Base-by-base conservation (phyloP, 2,797 vertebrate species). In the Allobates femoralis region DNA sequence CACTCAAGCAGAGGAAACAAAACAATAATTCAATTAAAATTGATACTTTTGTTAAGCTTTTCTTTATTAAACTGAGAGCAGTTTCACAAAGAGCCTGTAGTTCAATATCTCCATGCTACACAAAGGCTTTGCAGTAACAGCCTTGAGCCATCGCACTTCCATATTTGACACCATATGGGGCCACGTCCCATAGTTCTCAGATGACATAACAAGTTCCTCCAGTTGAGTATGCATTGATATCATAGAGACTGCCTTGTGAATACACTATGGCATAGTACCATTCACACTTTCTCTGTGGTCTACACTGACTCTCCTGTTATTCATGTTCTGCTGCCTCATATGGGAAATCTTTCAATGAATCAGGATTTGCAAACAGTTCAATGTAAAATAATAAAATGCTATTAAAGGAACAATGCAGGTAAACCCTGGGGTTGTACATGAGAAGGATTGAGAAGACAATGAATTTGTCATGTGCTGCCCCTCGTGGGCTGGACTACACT, bases 41-140 rank as follows among this genome's bases (percentile, higher is more conserved):
- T n/a, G 56, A 60, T 41, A n/a, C 34, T n/a, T 79, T 60, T 41
- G 10, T 60, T 41, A 62, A 79, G 77, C 76, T 15, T 79, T 60
- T 79, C n/a, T 78, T 78, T 37, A 56, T 62, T 79, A 79, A 26
- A 37, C n/a, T 26, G 32, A 60, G 56, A 60, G 56, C 26, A 21
- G 28, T 55, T 77, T 56, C 16, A 56, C 56, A 79, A 34, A 34
- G 55, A 53, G 21, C 21, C 55, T 62, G 56, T 79, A 41, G 32
- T 41, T 41, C 32, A 60, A 62, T 79, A 41, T 60, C 21, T 26
- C 53, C 53, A 79, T 18, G 26, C 18, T 58, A 58, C 10, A 19
- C 23, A 23, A 32, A 37, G 30, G 30, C 53, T 56, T 23, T 37
- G 76, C 30, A 3, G 1, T 14, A 7, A 18, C 34, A 62, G 34